Conservation (phyloP, 2,888 invertebrate genomes). For the Zygothrica quintamaculata region DNA sequence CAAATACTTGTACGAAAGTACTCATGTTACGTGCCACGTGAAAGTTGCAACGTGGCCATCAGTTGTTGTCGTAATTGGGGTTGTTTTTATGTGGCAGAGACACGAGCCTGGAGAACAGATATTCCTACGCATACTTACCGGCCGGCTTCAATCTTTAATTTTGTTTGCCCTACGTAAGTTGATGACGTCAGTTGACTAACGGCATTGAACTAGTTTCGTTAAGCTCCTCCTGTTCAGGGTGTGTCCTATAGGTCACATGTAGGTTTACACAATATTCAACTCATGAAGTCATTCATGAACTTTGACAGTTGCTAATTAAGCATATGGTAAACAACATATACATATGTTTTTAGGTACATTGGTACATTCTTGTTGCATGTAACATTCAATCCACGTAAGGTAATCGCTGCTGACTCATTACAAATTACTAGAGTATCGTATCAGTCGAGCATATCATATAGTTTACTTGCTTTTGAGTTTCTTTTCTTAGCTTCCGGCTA, state of each 20-base stretch:
- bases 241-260: too few species aligned
- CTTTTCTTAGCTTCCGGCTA: conserved; percentile 26
- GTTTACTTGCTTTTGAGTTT: too few species aligned
- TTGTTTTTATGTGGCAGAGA: too few species aligned
- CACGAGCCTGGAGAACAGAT: neutral
- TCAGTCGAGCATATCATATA: too few species aligned
- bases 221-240: conserved; percentile 7
- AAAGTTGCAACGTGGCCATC: neutral
- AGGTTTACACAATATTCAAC: neutral
- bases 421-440: too few species aligned
- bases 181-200: conserved; percentile 56
- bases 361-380: too few species aligned
- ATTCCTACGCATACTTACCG: conserved; percentile 28
- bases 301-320: too few species aligned
- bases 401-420: neutral
- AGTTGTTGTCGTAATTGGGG: too few species aligned
- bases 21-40: conserved; percentile 38
- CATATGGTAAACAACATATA: too few species aligned
- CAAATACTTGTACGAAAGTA: conserved; percentile 51
- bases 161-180: conserved; percentile 3
- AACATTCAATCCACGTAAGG: neutral
- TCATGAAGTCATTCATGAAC: too few species aligned
- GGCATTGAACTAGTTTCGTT: conserved; percentile 69
- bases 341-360: too few species aligned
- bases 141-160: conserved; percentile 43